Evolutionary conservation across 1,140 invertebrate species (phyloP).

Genomic region (Drosophila nigromelanica): DNA sequence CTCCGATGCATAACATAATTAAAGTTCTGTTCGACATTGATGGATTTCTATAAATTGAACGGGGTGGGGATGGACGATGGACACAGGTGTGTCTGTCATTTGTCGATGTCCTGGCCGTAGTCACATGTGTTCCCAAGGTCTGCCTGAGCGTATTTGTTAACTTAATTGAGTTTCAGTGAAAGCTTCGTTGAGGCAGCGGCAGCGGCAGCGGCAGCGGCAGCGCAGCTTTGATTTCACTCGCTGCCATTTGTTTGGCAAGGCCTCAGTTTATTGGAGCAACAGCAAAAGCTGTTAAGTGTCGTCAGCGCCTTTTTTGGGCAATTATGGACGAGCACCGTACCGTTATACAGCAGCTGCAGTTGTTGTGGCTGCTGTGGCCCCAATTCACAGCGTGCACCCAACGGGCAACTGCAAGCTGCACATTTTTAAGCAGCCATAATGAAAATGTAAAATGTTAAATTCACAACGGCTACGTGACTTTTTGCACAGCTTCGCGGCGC

Average conservation of each 20-base stretch:
- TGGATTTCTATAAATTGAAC: constrained; percentile 23
- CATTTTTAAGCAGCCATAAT: constrained; percentile 62
- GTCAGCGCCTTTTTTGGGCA: constrained; percentile 52
- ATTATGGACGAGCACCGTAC: constrained; percentile 26
- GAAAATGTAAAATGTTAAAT: constrained; percentile 56
- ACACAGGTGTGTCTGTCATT: constrained; percentile 35
- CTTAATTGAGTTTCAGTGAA: constrained; percentile 62
- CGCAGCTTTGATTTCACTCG: constrained; percentile 35
- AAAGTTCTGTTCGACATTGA: constrained; percentile 39
- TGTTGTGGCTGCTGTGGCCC: constrained; percentile 17
- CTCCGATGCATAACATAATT: constrained; percentile 43
- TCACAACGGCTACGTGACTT: constrained; percentile 67
- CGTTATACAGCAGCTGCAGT: constrained; percentile 24
- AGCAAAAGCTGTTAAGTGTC: constrained; percentile 34
- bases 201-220: constrained; percentile 6
- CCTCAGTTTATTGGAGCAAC: constrained; percentile 21
- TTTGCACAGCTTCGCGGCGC: constrained; percentile 55
- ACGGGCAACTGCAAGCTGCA: constrained; percentile 34
- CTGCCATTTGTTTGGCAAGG: constrained; percentile 19
- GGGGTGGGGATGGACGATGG: not conserved
- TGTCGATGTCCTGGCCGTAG: constrained; percentile 31
- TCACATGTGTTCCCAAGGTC: constrained; percentile 13
- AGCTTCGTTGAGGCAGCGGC: constrained; percentile 20
- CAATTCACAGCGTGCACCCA: constrained; percentile 36
- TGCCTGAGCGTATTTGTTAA: constrained; percentile 40